These are phyloP conservation scores for Ennomos fuscantarius DNA, from an alignment of 2,888 invertebrate genomes.

Conservation along the genomic window DNA sequence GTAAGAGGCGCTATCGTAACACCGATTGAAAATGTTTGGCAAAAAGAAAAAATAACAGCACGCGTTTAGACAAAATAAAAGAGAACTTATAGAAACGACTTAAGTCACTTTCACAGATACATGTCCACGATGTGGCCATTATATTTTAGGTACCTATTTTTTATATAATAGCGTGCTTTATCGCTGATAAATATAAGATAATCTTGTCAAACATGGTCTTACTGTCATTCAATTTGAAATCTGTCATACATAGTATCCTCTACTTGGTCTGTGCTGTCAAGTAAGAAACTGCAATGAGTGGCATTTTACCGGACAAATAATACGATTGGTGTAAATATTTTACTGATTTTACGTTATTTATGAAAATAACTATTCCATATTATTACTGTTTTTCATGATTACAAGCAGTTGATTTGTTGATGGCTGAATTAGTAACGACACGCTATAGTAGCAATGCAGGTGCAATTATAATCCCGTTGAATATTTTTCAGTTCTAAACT, in stretches of 20 bases:
- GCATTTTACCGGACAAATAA: slow-evolving; percentile 35
- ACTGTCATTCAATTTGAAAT: no score
- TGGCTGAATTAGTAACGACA: slow-evolving; percentile 5
- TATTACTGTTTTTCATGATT: slow-evolving; percentile 1
- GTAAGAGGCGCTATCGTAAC: slow-evolving; percentile 9
- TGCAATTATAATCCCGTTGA: slow-evolving; percentile 23
- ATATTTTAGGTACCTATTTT: no score
- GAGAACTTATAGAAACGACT: no score
- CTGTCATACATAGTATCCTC: no score
- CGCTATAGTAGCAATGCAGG: slow-evolving; percentile 14
- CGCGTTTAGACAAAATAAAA: no score
- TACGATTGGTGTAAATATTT: slow-evolving; percentile 10
- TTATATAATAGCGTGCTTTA: no score
- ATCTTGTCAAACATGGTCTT: slow-evolving; percentile 9
- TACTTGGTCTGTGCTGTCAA: no score
- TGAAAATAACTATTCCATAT: not conserved
- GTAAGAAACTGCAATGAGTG: slow-evolving; percentile 28
- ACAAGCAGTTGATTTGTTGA: slow-evolving; percentile 1
- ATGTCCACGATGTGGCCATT: no score
- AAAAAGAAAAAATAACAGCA: no score
- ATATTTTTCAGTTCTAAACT: not conserved
- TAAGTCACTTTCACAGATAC: no score
- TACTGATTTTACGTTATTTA: not conserved
- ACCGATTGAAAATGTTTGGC: slow-evolving; percentile 4
- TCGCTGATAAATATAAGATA: not conserved